Evolutionary conservation across 2,888 invertebrate genomes (phyloP), one percentile per base, ranked within the genome.

Genomic region (Ennomos fuscantarius): DNA sequence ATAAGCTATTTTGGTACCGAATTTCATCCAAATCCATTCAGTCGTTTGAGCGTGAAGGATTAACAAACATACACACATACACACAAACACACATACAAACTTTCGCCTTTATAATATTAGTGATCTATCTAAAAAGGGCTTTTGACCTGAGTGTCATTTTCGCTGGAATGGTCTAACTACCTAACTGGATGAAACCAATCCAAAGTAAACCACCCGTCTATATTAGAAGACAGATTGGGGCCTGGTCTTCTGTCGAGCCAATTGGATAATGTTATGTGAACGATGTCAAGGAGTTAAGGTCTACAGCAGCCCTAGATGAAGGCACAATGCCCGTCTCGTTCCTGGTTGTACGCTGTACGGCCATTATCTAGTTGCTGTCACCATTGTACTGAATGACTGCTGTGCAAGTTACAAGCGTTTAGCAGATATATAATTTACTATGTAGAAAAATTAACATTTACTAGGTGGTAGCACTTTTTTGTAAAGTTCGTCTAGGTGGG

Each of bases 231-330:
- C 31, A 32, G 40, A 41, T 51, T 15, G 45, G 33, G 51, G 46
- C 42, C 39, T 42, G 45, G 43, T 41, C 24, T 8, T 46, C 46
- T 8, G 24, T 41, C 49, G 51, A 34, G 39, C 36, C 62, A 66
- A 67, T 65, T 67, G 66, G 46, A 63, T 67, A 64, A 62, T 55
- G 49, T 51, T 46, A 48, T 69, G 69, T 54, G 69, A 78, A 74
- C 51, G 68, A 70, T 76, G 80, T 76, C 79, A 79, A 74, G 79
- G 79, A 74, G 73, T 68, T 65, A 68, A 68, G 69, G 71, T 68
- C 66, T 65, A 47, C 55, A 42, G 52, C 51, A 47, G 63, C 63
- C 56, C 50, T 63, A 58, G 60, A 66, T 64, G 58, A 59, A 48
- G 47, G 60, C 55, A 66, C 62, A 66, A 66, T 73, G 64, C 66